Conservation (phyloP, 2,797 vertebrate genomes). For the Naso thynnoides region DNA sequence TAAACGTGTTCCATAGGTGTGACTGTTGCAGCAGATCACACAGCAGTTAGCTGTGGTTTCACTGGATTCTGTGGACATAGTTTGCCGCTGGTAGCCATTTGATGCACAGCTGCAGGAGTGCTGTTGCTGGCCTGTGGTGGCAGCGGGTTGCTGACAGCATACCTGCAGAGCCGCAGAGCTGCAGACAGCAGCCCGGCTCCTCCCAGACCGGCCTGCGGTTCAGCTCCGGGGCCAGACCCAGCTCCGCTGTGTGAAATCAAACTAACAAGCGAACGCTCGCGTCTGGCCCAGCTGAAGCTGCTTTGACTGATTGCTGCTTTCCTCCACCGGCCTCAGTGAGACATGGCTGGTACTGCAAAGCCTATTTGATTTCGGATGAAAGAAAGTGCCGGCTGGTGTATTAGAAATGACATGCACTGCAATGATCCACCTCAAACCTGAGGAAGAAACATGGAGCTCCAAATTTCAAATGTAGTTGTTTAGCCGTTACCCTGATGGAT, state of each 20-base stretch:
- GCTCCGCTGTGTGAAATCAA: slow-evolving; percentile 64
- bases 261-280: slow-evolving; percentile 57
- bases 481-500: not conserved
- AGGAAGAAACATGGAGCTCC: not conserved
- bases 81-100: slow-evolving; percentile 29
- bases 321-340: slow-evolving; percentile 3
- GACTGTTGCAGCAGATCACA: slow-evolving; percentile 2
- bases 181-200: slow-evolving; percentile 19
- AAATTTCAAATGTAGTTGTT: not conserved
- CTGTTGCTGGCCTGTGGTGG: slow-evolving; percentile 30
- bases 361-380: not conserved
- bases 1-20: not conserved
- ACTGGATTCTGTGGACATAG: slow-evolving; percentile 22
- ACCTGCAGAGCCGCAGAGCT: slow-evolving; percentile 32
- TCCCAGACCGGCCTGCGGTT: slow-evolving; percentile 24
- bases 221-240: slow-evolving; percentile 24
- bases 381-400: slow-evolving; percentile 9
- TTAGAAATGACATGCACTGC: not conserved
- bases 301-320: slow-evolving; percentile 53
- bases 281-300: slow-evolving; percentile 27
- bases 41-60: slow-evolving; percentile 2
- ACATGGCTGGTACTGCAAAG: not conserved
- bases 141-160: slow-evolving; percentile 43
- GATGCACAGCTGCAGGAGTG: slow-evolving; percentile 38
- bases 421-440: not conserved